Base-by-base conservation (phyloP, 1,140 invertebrate genomes). In the Bemisia tabaci region DNA sequence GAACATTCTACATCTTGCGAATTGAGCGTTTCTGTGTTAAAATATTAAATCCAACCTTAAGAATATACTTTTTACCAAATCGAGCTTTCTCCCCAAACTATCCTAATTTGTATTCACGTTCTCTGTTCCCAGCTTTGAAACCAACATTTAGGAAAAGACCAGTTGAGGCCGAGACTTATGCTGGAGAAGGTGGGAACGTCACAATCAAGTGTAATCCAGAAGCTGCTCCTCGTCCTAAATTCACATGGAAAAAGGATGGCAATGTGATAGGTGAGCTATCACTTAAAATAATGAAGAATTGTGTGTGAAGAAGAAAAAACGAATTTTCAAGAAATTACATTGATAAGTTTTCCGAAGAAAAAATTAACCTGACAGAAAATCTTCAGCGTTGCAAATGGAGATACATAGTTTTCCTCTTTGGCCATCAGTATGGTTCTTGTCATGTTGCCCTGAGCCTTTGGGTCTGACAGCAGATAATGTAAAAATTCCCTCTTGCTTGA, bases 131-230 rank as follows among this genome's bases (percentile, higher is more conserved):
- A 88, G 88, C 89, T 25, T 82, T 97, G 69, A 86, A 86, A 73
- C 95, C 95, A 24, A 89, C 90, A 1, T 98, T 98, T 76, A 87
- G 88, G 70, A 97, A 97, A 77, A 81, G 83, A 64, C 95, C 95
- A 1, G 76, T 98, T 33, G 89, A 92, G 75, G 80, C 85, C 0
- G 92, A 95, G 78, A 92, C 89, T 22, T 94, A 93, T 78, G 94
- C 91, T 0, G 90, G 92, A 1, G 88, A 95, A 77, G 86, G 86
- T 68, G 92, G 92, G 59, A 97, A 97, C 77, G 87, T 93, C 0
- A 97, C 94, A 0, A 88, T 98, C 64, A 81, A 84, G 58, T 98
- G 95, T 77, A 86, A 91, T 72, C 95, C 95, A 0, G 95, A 98
- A 81, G 94, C 93, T 22, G 94, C 95, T 2, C 95, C 96, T 1